These are phyloP conservation scores for Vombatus ursinus DNA, from an alignment of 2,113 vertebrate species.

Conservation along the genomic window DNA sequence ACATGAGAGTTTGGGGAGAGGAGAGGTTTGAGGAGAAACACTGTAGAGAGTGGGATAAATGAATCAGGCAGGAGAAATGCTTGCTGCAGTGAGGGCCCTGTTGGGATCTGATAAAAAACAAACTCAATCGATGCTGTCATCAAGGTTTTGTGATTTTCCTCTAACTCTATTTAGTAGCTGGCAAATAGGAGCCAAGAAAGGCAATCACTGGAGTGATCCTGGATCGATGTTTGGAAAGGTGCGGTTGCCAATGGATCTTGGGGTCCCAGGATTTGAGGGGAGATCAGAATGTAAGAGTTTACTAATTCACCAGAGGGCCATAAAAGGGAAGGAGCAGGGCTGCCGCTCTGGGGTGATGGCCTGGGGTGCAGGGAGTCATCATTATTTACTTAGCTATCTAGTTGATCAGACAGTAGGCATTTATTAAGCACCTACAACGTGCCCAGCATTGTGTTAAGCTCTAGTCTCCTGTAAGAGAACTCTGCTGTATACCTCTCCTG, in stretches of 20 bases:
- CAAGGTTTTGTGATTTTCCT: neutral
- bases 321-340: conserved; percentile 6
- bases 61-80: neutral
- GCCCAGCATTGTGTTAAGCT: too few species aligned
- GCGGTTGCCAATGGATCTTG: neutral
- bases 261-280: neutral
- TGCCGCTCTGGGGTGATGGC: conserved; percentile 24
- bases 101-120: neutral
- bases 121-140: neutral
- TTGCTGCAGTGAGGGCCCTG: neutral
- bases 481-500: conserved; percentile 40
- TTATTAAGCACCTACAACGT: too few species aligned
- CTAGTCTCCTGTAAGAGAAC: conserved; percentile 13
- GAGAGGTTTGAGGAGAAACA: neutral
- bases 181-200: neutral
- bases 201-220: neutral
- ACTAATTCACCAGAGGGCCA: too few species aligned
- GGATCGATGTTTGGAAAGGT: neutral
- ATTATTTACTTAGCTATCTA: conserved; percentile 36
- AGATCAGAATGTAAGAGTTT: neutral
- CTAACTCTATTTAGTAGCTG: too few species aligned
- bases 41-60: neutral
- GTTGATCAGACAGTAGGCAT: neutral
- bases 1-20: neutral
- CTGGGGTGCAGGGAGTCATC: too few species aligned